These are phyloP conservation scores for Erinaceus europaeus DNA, from an alignment of 2,113 vertebrate species.

Conservation along the genomic window DNA sequence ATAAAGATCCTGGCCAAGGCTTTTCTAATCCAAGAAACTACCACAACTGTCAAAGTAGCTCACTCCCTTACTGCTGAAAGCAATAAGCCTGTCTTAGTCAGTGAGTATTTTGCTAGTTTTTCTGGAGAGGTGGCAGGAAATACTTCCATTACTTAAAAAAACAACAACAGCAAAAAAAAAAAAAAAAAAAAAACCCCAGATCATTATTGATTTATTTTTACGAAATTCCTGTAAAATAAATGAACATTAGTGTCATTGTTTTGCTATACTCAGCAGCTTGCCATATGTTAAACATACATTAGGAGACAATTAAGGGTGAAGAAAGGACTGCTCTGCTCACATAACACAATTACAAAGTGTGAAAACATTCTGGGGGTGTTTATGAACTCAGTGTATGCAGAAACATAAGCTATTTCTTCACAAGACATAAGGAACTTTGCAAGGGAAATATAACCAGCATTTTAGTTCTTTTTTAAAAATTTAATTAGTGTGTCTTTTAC, in stretches of 20 bases:
- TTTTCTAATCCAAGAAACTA: not conserved
- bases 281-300: conserved; percentile 64
- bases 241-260: conserved; percentile 16
- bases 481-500: conserved; percentile 47
- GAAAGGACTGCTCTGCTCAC: conserved; percentile 50
- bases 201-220: conserved; percentile 30
- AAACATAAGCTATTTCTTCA: conserved; percentile 64
- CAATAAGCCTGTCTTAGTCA: not conserved
- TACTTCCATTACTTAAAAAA: not conserved
- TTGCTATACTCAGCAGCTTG: conserved; percentile 29
- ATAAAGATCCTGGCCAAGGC: not conserved
- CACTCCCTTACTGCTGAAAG: not conserved
- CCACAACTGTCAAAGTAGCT: not conserved
- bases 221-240: conserved; percentile 36
- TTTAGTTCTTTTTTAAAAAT: conserved; percentile 45
- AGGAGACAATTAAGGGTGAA: conserved; percentile 66
- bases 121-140: not conserved
- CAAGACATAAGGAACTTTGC: conserved; percentile 55
- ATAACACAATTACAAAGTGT: conserved; percentile 58
- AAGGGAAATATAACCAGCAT: conserved; percentile 14
- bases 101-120: not conserved
- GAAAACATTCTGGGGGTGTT: conserved; percentile 65
- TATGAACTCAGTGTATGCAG: conserved; percentile 47
- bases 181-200: not conserved
- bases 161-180: no score